phyloP scores from a whole-genome alignment of 2,888 invertebrate species.

The Orthosia incerta region DNA sequence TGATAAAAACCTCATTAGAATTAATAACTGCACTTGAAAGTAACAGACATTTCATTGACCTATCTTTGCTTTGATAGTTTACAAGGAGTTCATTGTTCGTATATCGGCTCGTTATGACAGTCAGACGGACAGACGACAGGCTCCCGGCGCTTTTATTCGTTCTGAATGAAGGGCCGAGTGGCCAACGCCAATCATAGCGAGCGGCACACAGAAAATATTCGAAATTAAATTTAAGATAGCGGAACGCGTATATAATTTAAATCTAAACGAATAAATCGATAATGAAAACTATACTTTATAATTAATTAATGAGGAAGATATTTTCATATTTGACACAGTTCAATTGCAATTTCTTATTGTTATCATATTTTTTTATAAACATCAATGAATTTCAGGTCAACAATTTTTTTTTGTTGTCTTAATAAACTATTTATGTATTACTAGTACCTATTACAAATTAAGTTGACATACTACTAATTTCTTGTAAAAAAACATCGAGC shows the following conservation, averaged over 20 bases:
- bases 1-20: conserved; percentile 47
- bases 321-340: neutral
- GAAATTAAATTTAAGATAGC: neutral
- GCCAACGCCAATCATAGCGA: neutral
- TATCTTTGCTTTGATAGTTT: conserved; percentile 46
- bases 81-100: conserved; percentile 48
- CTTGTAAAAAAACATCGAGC: too few relatives aligned
- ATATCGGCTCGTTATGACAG: conserved; percentile 34
- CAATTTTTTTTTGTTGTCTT: too few relatives aligned
- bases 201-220: neutral
- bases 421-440: too few relatives aligned
- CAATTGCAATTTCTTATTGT: neutral
- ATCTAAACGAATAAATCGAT: neutral
- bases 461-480: too few relatives aligned
- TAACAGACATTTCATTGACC: conserved; percentile 56
- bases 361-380: neutral
- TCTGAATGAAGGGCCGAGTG: conserved; percentile 5
- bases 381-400: too few relatives aligned
- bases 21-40: conserved; percentile 54
- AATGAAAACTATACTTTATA: neutral
- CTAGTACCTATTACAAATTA: too few relatives aligned
- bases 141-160: conserved; percentile 20
- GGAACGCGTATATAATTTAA: too few relatives aligned
- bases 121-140: conserved; percentile 37
- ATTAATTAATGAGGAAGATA: neutral